Base-by-base conservation (phyloP, 2,113 vertebrate genomes). In the Oncorhynchus kisutch region DNA sequence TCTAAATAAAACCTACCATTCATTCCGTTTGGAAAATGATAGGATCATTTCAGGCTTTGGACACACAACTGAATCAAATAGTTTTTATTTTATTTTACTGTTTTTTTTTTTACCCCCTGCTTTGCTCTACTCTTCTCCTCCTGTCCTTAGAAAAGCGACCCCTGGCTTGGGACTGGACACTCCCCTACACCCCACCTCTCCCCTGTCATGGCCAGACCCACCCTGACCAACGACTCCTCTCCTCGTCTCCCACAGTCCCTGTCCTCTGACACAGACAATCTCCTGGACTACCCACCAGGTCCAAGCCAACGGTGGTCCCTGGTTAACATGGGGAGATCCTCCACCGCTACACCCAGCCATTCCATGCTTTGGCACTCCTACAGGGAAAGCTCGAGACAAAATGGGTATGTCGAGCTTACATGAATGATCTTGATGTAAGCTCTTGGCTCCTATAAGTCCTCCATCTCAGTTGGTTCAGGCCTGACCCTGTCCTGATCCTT, bases 241-340 rank as follows among this genome's bases (percentile, higher is more conserved):
- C 59, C 77, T 77, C 69, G 80, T 74, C 75, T 66, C 73, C 69
- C 51, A 5, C 51, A 74, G 59, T 80, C 78, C 62, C 74, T 72
- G 54, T 82, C 75, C 39, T 85, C 82, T 69, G 78, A 81, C 62
- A 75, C 76, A 48, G 64, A 81, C 0, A 69, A 84, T 20, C 67
- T 76, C 49, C 31, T 71, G 27, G 75, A 73, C 45, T 24, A 49
- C n/a, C 68, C 29, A 4, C 74, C 64, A 39, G 73, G 76, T 67
- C 74, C 51, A 14, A 54, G 16, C 51, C 51, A 18, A 14, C 12
- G 51, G 16, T 54, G 51, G 5, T 54, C 51, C 14, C 51, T 54
- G 51, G 16, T 4, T 54, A 18, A 54, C 13, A 18, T 14, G 1
- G 51, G 14, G 51, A 3, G 51, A 4, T 54, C 51, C 51, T 4